These are phyloP conservation scores for Cyclophora albipunctata DNA, from an alignment of 2,888 invertebrate genomes.

Conservation along the genomic window DNA sequence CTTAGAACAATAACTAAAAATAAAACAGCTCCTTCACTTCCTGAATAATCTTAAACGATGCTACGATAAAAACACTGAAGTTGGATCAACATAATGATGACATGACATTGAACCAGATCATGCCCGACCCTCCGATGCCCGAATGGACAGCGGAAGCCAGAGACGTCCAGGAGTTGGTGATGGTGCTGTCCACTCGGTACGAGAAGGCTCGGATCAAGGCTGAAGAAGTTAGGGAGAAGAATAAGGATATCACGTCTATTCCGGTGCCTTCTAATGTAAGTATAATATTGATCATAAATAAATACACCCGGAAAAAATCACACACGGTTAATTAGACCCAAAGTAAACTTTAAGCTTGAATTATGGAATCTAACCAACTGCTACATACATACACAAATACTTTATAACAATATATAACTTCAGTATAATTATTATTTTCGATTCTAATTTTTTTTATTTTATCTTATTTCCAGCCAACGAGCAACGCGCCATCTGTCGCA, in stretches of 20 bases:
- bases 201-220: slow-evolving; percentile 48
- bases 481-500: slow-evolving; percentile 56
- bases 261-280: slow-evolving; percentile 55
- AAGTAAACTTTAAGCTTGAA: neutral
- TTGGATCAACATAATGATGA: too few relatives aligned
- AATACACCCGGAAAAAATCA: too few relatives aligned
- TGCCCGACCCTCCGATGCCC: slow-evolving; percentile 57
- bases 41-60: too few relatives aligned
- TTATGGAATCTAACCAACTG: neutral
- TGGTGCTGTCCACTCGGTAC: slow-evolving; percentile 54
- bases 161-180: slow-evolving; percentile 58
- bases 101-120: slow-evolving; percentile 29
- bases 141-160: slow-evolving; percentile 65
- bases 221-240: slow-evolving; percentile 50
- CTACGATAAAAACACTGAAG: too few relatives aligned
- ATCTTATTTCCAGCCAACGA: slow-evolving; percentile 41
- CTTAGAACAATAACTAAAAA: too few relatives aligned
- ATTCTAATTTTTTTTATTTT: too few relatives aligned
- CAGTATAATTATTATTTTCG: too few relatives aligned
- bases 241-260: slow-evolving; percentile 39
- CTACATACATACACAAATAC: too few relatives aligned
- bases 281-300: neutral
- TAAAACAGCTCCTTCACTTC: too few relatives aligned
- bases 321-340: too few relatives aligned
- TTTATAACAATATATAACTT: too few relatives aligned